These are phyloP conservation scores for Galerucella pusilla DNA, from an alignment of 2,888 invertebrate species.

Conservation along the genomic window DNA sequence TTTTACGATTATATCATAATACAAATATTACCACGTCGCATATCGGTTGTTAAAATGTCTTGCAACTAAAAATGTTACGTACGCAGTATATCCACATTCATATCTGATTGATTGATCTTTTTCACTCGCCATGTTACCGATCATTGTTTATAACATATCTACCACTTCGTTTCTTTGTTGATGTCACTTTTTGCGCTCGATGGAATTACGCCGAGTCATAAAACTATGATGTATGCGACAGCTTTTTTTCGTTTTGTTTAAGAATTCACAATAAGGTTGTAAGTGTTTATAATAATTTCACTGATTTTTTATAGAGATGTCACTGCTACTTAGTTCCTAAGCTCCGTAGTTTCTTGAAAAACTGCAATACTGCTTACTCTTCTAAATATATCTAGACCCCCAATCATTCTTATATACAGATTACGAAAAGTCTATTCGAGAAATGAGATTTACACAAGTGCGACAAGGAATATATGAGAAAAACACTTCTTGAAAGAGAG, in stretches of 20 bases:
- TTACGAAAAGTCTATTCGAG: too few relatives aligned
- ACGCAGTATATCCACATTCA: slow-evolving; percentile 47
- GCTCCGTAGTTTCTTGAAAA: too few relatives aligned
- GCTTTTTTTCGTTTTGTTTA: slow-evolving; percentile 35
- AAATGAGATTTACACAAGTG: too few relatives aligned
- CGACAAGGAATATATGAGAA: too few relatives aligned
- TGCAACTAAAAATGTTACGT: slow-evolving; percentile 40
- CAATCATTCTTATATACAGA: too few relatives aligned
- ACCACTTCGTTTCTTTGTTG: slow-evolving; percentile 41
- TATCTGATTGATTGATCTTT: slow-evolving; percentile 55
- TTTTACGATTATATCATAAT: slow-evolving; percentile 49
- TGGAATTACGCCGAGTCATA: slow-evolving; percentile 32
- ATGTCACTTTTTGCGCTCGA: slow-evolving; percentile 37
- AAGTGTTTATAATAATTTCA: background rate
- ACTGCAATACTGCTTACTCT: too few relatives aligned
- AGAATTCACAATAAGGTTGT: slow-evolving; percentile 16
- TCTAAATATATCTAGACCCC: too few relatives aligned
- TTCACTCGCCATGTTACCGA: slow-evolving; percentile 48
- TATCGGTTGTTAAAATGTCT: too few relatives aligned
- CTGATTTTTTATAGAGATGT: background rate
- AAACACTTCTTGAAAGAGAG: too few relatives aligned
- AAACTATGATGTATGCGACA: slow-evolving; percentile 32
- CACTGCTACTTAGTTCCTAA: too few relatives aligned
- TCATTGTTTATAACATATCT: slow-evolving; percentile 53
- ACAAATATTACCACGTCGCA: slow-evolving; percentile 56